Evolutionary conservation across 1,140 invertebrate species (phyloP).

Genomic region (Eueides isabella): DNA sequence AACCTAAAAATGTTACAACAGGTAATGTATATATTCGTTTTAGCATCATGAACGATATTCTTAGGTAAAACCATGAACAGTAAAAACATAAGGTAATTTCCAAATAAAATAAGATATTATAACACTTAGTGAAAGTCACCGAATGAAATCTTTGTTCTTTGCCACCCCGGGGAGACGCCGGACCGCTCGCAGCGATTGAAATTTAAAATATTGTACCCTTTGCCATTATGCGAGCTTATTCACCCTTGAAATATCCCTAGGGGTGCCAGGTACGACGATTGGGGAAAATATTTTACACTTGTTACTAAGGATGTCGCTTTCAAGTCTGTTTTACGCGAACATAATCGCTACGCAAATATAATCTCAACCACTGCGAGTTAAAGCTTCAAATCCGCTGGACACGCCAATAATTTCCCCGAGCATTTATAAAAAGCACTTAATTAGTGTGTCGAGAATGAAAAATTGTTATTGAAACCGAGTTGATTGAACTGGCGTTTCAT

Average conservation of each 20-base stretch:
- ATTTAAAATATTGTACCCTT: constrained; percentile 83
- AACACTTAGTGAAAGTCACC: constrained; percentile 75
- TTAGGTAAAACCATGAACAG: constrained; percentile 2
- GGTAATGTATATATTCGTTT: too few species aligned
- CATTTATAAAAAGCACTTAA: constrained; percentile 81
- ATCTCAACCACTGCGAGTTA: constrained; percentile 45
- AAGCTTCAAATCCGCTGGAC: constrained; percentile 46
- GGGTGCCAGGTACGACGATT: constrained; percentile 80
- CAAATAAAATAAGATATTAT: constrained; percentile 64
- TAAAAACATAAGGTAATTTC: constrained; percentile 36
- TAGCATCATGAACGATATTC: too few species aligned
- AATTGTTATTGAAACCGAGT: constrained; percentile 81
- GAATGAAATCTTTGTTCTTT: constrained; percentile 75
- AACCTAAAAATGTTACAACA: too few species aligned
- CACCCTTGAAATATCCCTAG: constrained; percentile 83
- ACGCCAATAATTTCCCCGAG: constrained; percentile 45
- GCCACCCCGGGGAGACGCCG: constrained; percentile 57
- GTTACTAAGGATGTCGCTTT: constrained; percentile 80
- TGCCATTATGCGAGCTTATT: constrained; percentile 83
- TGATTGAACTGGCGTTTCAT: constrained; percentile 79
- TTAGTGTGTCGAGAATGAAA: constrained; percentile 81
- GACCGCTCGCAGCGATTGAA: constrained; percentile 82
- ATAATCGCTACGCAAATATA: constrained; percentile 47
- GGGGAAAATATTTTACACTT: constrained; percentile 82
- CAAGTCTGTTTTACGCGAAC: constrained; percentile 55